Evolutionary conservation across 2,888 invertebrate species (phyloP), one percentile per base, ranked within the genome.

Genomic region (Brenthis hecate): DNA sequence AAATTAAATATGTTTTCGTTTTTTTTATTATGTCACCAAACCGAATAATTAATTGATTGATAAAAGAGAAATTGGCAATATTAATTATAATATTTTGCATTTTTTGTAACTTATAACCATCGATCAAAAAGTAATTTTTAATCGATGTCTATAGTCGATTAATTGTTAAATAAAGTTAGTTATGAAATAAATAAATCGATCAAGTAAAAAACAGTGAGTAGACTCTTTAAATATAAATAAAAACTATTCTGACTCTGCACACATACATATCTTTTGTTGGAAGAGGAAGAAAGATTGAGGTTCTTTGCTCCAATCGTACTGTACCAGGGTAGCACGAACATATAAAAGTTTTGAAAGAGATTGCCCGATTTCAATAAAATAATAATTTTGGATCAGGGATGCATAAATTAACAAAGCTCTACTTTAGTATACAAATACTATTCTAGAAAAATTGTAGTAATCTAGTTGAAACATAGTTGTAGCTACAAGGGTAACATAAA

Each of bases 311-410:
- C 56, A 32, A 32, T 54, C 13, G 48, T 13, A 16, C 28, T 51
- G 47, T 70, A 89, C 87, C 75, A 88, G 87, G 88, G 73, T 6
- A 13, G 2, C 80, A 89, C 78, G 71, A 76, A 23, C 6, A 13
- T 0, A 19, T 70, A 76, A 78, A 63, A 53, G 28, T 56, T 36
- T 47, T 23, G 2, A 36, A 48, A 53, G 14, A 16, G 71, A 75
- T 78, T 28, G 28, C 4, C 4, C 28, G 77, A 82, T 85, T 88
- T 85, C 85, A 85, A 86, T 85, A 85, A 86, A 86, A 86, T 84
- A 88, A 89, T 87, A 88, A 87, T 86, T 82, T 85, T 70, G 69
- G 69, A 75, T 71, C 75, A 81, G 88, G 89, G 74, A 3, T 73
- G 62, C 85, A 89, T 80, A 72, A 81, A 62, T 56, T 23, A 28